These are phyloP conservation scores for Achatina immaculata DNA, from an alignment of 1,140 invertebrate genomes.

Conservation along the genomic window DNA sequence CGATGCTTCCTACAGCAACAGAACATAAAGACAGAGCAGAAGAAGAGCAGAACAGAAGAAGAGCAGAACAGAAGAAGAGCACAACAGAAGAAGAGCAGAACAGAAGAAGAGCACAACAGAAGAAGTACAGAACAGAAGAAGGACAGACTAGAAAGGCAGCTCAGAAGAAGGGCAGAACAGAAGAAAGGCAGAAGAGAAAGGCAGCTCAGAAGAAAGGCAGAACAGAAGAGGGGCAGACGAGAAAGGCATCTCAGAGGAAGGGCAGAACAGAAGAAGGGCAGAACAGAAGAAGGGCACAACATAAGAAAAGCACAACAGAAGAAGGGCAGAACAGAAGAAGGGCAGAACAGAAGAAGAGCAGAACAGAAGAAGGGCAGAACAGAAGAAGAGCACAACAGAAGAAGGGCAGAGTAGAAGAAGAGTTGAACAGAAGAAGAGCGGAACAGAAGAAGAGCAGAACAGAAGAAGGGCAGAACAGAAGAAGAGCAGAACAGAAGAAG, in stretches of 20 bases:
- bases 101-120: no score
- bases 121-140: no score
- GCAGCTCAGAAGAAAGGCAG: no score
- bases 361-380: background rate
- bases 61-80: no score
- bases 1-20: no score
- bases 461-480: background rate
- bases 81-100: no score
- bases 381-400: no score
- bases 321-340: background rate
- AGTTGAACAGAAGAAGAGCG: background rate
- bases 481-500: background rate
- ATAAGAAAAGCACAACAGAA: background rate
- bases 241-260: background rate
- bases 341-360: background rate
- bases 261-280: background rate
- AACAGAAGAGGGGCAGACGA: background rate
- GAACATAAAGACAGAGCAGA: no score
- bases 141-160: no score
- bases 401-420: background rate
- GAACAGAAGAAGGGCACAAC: background rate
- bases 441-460: background rate
- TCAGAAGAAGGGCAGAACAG: no score
- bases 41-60: no score
- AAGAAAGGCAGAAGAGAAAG: no score